These are phyloP conservation scores for Brenthis ino DNA, from an alignment of 2,888 invertebrate genomes.

Conservation along the genomic window DNA sequence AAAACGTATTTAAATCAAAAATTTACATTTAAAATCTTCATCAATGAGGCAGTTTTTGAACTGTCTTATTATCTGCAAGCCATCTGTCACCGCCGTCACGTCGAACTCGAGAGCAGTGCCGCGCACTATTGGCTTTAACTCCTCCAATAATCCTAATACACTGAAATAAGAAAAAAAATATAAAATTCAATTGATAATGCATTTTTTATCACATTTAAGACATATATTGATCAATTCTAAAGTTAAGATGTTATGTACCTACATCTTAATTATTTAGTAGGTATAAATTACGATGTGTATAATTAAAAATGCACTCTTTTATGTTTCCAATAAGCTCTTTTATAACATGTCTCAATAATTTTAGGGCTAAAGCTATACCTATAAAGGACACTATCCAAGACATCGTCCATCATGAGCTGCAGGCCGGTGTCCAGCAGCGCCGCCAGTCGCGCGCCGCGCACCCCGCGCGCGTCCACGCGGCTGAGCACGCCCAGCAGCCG, in stretches of 20 bases:
- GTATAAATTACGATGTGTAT: no score
- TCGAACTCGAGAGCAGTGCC: conserved; percentile 62
- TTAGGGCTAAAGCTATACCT: conserved; percentile 55
- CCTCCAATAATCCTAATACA: conserved; percentile 68
- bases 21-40: conserved; percentile 71
- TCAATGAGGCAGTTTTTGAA: conserved; percentile 71
- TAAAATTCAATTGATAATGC: no score
- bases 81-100: conserved; percentile 60
- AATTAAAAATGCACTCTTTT: no score
- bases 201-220: no score
- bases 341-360: not conserved
- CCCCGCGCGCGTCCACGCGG: conserved; percentile 61
- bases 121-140: conserved; percentile 68
- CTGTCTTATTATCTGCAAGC: conserved; percentile 66
- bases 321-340: no score
- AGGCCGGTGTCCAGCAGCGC: conserved; percentile 70
- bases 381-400: conserved; percentile 65
- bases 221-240: no score
- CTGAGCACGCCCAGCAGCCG: conserved; percentile 73
- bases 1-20: not conserved
- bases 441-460: conserved; percentile 56
- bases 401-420: conserved; percentile 71
- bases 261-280: no score
- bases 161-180: conserved; percentile 48
- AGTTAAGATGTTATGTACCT: no score